A percentile compares a stretch with the other conserved stretches of the same genome.
Evolutionary conservation across 37 sponge, comb jelly and placozoan species (phyloP).

Genomic region (Hexactinellida sp.): DNA sequence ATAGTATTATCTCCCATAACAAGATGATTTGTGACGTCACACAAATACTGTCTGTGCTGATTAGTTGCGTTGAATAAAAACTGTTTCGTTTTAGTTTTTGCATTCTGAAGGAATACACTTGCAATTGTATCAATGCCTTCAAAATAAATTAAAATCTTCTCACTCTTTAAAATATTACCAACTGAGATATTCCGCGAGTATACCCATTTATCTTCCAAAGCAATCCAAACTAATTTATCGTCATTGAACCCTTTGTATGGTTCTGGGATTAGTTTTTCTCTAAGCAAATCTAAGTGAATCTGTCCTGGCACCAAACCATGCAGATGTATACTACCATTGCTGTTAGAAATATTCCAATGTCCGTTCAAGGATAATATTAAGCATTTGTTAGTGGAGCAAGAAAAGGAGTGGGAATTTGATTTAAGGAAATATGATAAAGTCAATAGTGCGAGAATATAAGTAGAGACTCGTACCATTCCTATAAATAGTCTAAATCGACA

Average conservation of each 20-base stretch:
- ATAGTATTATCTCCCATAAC: not conserved
- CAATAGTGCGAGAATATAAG: not conserved
- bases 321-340: not conserved
- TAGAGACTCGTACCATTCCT: not conserved
- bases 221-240: not conserved
- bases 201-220: not conserved
- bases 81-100: not conserved
- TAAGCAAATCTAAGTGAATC: constrained; percentile 60
- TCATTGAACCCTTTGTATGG: not conserved
- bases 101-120: not conserved
- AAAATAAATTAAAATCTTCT: not conserved
- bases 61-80: constrained; percentile 45
- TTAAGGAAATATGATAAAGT: not conserved
- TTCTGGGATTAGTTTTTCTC: not conserved
- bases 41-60: not conserved
- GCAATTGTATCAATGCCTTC: constrained; percentile 17
- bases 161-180: not conserved
- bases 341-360: not conserved
- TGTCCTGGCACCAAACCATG: constrained; percentile 52
- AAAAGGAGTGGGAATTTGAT: not conserved
- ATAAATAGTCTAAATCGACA: not conserved
- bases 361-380: not conserved
- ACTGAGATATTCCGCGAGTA: not conserved
- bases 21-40: not conserved
- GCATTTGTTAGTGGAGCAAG: not conserved